phyloP scores from a whole-genome alignment of 92 coral and sea anemone genomes.

The Umimayanthus kanabou region DNA sequence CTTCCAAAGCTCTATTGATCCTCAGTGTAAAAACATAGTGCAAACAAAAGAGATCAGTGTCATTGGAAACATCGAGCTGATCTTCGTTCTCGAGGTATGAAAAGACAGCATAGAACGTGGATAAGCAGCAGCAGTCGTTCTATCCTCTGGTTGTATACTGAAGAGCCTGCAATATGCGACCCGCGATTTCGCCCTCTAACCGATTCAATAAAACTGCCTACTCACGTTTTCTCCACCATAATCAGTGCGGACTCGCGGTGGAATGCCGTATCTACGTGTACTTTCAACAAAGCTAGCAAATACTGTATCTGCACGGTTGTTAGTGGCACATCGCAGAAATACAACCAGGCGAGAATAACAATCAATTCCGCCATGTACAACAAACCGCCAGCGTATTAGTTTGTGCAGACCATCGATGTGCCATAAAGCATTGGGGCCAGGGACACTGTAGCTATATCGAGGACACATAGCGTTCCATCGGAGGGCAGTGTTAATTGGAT shows the following conservation, averaged over 20 bases:
- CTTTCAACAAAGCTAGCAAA: constrained; percentile 9
- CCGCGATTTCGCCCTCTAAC: constrained; percentile 10
- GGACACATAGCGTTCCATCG: too few species aligned
- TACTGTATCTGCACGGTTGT: constrained; percentile 13
- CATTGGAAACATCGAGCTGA: too few species aligned
- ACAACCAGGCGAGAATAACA: not conserved
- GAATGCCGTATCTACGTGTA: constrained; percentile 7
- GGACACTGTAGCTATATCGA: not conserved
- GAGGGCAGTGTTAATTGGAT: too few species aligned
- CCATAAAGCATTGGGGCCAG: constrained; percentile 26
- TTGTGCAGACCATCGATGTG: constrained; percentile 36
- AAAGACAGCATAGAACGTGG: constrained; percentile 9
- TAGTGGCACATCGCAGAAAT: not conserved
- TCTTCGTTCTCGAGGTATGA: not conserved
- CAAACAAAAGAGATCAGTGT: too few species aligned
- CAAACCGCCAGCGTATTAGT: constrained; percentile 31
- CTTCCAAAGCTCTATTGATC: too few species aligned
- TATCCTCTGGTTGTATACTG: constrained; percentile 34
- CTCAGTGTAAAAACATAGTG: too few species aligned
- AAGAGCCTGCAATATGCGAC: constrained; percentile 21
- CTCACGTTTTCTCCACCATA: constrained; percentile 20
- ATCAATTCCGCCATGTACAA: not conserved
- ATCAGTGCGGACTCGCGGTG: constrained; percentile 18
- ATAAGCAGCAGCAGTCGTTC: constrained; percentile 39
- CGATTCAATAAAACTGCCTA: not conserved